phyloP scores from a whole-genome alignment of 2,113 vertebrate genomes.

The Eulemur rufifrons region DNA sequence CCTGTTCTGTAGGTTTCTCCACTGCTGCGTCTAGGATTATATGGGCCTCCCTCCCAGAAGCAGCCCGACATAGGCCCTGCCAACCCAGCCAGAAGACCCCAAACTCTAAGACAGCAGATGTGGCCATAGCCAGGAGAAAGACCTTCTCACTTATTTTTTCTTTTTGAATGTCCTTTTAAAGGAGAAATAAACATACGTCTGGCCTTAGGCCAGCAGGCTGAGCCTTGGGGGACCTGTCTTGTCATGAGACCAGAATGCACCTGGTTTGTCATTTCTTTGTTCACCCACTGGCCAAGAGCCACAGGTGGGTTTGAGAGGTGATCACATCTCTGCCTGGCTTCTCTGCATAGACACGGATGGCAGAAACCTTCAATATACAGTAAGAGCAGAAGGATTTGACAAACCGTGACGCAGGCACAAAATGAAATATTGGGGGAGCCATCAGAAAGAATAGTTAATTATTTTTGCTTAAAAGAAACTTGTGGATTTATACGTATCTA shows the following conservation, averaged over 20 bases:
- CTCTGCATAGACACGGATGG: not conserved
- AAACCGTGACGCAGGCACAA: rapidly evolving
- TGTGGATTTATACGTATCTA: not conserved
- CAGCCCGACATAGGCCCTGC: not conserved
- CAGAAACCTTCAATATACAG: not conserved
- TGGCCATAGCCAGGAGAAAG: not conserved
- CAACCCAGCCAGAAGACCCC: not conserved
- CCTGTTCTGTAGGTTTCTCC: conserved; percentile 1
- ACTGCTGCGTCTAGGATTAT: not conserved
- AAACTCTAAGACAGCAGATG: not conserved
- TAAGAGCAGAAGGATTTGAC: not conserved
- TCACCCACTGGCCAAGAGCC: not conserved
- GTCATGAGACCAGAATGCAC: not conserved
- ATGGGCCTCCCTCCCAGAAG: not conserved
- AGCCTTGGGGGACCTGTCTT: not conserved
- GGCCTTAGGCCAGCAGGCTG: not conserved
- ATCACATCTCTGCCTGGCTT: not conserved
- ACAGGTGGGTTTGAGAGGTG: not conserved
- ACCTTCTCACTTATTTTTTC: not conserved
- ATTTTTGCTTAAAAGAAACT: not conserved
- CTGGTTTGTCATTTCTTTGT: not conserved
- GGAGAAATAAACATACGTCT: not conserved
- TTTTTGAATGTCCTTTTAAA: not conserved
- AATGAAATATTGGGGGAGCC: rapidly evolving
- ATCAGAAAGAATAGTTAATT: not conserved